These are phyloP conservation scores for Athalia rosae DNA, from an alignment of 2,888 invertebrate species.

Conservation along the genomic window DNA sequence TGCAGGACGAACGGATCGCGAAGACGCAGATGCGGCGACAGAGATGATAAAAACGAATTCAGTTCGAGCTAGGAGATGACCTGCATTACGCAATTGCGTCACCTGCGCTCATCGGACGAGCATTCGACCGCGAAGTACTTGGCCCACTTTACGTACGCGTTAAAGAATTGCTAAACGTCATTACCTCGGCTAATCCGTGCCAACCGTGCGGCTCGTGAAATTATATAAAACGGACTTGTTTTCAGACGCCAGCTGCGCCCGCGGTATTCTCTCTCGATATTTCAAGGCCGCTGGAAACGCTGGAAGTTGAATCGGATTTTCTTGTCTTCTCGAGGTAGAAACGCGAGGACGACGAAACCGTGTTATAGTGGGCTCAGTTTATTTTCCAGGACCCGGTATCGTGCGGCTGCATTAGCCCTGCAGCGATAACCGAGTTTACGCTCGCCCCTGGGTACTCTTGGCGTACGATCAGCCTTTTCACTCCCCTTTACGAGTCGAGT, in stretches of 20 bases:
- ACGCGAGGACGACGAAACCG: background rate
- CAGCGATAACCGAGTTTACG: conserved; percentile 27
- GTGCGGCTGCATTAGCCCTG: conserved; percentile 31
- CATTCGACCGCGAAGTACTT: conserved; percentile 67
- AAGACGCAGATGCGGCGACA: background rate
- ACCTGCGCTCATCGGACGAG: conserved; percentile 65
- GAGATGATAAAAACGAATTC: conserved; percentile 35
- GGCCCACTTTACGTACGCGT: conserved; percentile 66
- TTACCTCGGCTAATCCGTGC: conserved; percentile 54
- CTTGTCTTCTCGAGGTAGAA: conserved; percentile 13
- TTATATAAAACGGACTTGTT: conserved; percentile 39
- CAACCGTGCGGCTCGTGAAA: conserved; percentile 53
- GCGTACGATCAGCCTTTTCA: background rate
- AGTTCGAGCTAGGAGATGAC: conserved; percentile 30
- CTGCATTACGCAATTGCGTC: conserved; percentile 49
- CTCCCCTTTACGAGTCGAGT: background rate
- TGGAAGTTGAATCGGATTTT: conserved; percentile 45
- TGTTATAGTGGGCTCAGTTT: background rate
- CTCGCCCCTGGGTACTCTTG: conserved; percentile 9
- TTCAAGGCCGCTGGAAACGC: conserved; percentile 16
- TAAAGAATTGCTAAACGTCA: conserved; percentile 62
- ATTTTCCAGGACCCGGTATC: background rate
- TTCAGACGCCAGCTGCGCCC: conserved; percentile 10
- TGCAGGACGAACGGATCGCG: no score
- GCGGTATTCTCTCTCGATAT: conserved; percentile 3